Conservation (phyloP, 2,113 vertebrate genomes). For the Egretta garzetta region DNA sequence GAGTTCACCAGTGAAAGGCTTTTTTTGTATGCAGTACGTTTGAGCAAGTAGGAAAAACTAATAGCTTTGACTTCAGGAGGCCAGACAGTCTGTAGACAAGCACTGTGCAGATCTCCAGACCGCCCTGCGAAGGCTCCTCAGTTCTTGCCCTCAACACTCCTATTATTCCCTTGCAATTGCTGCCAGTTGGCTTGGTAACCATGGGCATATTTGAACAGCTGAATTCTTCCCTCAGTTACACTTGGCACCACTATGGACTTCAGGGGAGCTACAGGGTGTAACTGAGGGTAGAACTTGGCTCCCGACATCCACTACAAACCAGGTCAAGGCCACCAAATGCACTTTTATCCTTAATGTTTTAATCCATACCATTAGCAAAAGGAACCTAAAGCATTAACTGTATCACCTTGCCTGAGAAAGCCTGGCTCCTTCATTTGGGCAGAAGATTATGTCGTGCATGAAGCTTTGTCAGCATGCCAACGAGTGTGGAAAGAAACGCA, state of each 20-base stretch:
- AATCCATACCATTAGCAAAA: background rate
- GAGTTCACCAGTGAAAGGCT: background rate
- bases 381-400: background rate
- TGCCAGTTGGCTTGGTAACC: slow-evolving; percentile 60
- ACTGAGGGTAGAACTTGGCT: slow-evolving; percentile 40
- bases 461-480: background rate
- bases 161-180: slow-evolving; percentile 32
- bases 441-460: background rate
- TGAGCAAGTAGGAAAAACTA: slow-evolving; percentile 41
- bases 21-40: background rate
- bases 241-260: background rate
- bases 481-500: background rate
- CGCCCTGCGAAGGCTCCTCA: background rate
- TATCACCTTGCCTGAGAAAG: background rate
- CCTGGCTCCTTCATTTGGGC: background rate
- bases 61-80: slow-evolving; percentile 42
- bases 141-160: slow-evolving; percentile 61
- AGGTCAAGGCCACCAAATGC: background rate
- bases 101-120: slow-evolving; percentile 5
- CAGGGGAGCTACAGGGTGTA: slow-evolving; percentile 36
- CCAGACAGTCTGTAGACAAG: slow-evolving; percentile 24
- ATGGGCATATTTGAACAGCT: slow-evolving; percentile 36
- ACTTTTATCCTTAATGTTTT: background rate
- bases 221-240: slow-evolving; percentile 63
- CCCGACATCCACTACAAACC: background rate